phyloP scores from a whole-genome alignment of 2,797 vertebrate genomes.

The Atherinosoma microstoma region DNA sequence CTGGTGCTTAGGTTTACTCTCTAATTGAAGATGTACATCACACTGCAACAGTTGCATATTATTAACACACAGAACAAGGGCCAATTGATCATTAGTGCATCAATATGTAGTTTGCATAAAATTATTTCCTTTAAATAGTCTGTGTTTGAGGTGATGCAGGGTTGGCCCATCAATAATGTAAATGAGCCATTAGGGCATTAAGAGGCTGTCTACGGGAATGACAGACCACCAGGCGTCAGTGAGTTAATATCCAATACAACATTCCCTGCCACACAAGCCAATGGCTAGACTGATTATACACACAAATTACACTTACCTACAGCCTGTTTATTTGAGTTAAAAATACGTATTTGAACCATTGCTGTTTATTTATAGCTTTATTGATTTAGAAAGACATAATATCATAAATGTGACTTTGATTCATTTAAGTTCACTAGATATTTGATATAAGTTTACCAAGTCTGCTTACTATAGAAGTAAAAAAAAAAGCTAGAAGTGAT shows the following conservation, averaged over 20 bases:
- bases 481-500: slow-evolving; percentile 51
- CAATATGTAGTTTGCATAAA: slow-evolving; percentile 96
- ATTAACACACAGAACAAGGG: slow-evolving; percentile 91
- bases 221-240: slow-evolving; percentile 84
- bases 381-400: slow-evolving; percentile 14
- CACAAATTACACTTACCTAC: slow-evolving; percentile 42
- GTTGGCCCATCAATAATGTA: slow-evolving; percentile 97
- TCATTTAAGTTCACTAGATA: background rate
- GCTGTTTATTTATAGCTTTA: background rate
- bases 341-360: slow-evolving; percentile 3
- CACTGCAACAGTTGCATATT: slow-evolving; percentile 93
- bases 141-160: slow-evolving; percentile 94
- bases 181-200: slow-evolving; percentile 91
- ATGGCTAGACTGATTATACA: slow-evolving; percentile 48
- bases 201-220: slow-evolving; percentile 90
- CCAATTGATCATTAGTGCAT: slow-evolving; percentile 96
- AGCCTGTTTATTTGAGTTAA: slow-evolving; percentile 13
- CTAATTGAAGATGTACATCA: slow-evolving; percentile 92
- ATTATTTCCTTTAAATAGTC: slow-evolving; percentile 95
- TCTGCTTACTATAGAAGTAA: slow-evolving; percentile 33
- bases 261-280: slow-evolving; percentile 71
- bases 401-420: slow-evolving; percentile 6
- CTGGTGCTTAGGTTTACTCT: slow-evolving; percentile 72
- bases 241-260: slow-evolving; percentile 82
- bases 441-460: slow-evolving; percentile 13